phyloP scores from a whole-genome alignment of 2,113 vertebrate genomes.

The Corythaixoides concolor region DNA sequence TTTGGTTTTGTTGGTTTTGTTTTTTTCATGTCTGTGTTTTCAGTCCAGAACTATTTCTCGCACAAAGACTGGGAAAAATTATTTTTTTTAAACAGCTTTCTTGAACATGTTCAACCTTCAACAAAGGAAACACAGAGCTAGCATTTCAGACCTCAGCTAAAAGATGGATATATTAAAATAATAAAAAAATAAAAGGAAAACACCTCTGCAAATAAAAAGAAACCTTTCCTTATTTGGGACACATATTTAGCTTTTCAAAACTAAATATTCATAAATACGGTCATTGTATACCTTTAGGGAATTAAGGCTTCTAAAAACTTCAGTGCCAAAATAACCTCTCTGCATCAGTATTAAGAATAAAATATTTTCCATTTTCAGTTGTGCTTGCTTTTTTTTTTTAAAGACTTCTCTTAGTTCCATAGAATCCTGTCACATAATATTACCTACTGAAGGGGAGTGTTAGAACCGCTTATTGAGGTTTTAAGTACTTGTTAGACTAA shows the following conservation, averaged over 20 bases:
- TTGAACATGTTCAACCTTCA: background rate
- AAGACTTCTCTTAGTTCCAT: constrained; percentile 58
- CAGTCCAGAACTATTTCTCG: constrained; percentile 7
- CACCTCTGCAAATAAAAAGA: constrained; percentile 50
- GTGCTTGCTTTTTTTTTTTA: constrained; percentile 64
- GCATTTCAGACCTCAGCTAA: constrained; percentile 39
- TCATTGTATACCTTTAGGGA: constrained; percentile 64
- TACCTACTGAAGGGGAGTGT: constrained; percentile 66
- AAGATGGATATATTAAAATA: constrained; percentile 27
- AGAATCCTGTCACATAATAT: constrained; percentile 73
- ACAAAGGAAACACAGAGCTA: constrained; percentile 42
- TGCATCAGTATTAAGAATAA: constrained; percentile 73
- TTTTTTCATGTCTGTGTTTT: background rate
- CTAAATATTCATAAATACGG: constrained; percentile 58
- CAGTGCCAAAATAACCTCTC: constrained; percentile 74
- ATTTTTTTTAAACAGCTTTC: background rate
- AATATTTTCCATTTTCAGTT: constrained; percentile 72
- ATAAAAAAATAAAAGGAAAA: constrained; percentile 39
- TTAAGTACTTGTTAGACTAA: constrained; percentile 81
- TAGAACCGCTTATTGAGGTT: constrained; percentile 76
- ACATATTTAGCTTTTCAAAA: constrained; percentile 60
- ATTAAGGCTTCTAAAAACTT: constrained; percentile 78
- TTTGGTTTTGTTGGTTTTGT: background rate
- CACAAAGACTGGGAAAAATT: background rate
- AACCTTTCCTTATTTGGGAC: constrained; percentile 58